phyloP scores from a whole-genome alignment of 2,888 invertebrate genomes.

The Camponotus fellah region DNA sequence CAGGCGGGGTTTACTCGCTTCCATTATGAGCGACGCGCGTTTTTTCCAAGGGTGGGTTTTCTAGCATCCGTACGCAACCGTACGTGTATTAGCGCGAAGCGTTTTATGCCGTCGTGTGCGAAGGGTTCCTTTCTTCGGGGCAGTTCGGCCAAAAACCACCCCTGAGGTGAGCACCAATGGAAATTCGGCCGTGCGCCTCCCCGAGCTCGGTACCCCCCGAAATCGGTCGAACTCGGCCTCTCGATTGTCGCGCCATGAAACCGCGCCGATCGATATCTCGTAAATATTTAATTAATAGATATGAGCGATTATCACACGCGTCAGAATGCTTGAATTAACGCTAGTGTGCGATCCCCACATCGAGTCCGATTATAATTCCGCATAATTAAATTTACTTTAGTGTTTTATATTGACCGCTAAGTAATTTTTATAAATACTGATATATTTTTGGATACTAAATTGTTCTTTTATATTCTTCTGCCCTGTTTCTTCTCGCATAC shows the following conservation, averaged over 20 bases:
- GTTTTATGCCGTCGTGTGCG: constrained; percentile 69
- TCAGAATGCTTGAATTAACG: neutral
- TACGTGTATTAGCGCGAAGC: constrained; percentile 66
- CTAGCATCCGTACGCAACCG: constrained; percentile 56
- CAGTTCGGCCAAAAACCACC: constrained; percentile 84
- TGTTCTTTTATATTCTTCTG: neutral
- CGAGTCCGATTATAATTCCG: neutral
- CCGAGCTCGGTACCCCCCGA: constrained; percentile 57
- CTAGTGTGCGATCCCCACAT: neutral
- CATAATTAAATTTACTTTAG: neutral
- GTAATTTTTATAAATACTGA: neutral
- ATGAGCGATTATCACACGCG: constrained; percentile 21
- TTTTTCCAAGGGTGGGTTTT: constrained; percentile 75
- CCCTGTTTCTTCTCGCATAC: neutral
- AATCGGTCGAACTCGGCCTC: constrained; percentile 56
- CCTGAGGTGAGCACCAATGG: constrained; percentile 83
- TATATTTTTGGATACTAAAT: neutral
- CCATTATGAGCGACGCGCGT: constrained; percentile 81
- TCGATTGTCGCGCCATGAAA: constrained; percentile 69
- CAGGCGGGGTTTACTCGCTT: constrained; percentile 72
- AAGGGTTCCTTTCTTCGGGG: constrained; percentile 80
- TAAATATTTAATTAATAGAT: constrained; percentile 50
- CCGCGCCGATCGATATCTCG: constrained; percentile 60
- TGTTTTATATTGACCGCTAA: neutral
- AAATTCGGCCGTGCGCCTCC: constrained; percentile 76